Conservation (phyloP, 1,140 invertebrate genomes). For the Drosophila nigromelanica region DNA sequence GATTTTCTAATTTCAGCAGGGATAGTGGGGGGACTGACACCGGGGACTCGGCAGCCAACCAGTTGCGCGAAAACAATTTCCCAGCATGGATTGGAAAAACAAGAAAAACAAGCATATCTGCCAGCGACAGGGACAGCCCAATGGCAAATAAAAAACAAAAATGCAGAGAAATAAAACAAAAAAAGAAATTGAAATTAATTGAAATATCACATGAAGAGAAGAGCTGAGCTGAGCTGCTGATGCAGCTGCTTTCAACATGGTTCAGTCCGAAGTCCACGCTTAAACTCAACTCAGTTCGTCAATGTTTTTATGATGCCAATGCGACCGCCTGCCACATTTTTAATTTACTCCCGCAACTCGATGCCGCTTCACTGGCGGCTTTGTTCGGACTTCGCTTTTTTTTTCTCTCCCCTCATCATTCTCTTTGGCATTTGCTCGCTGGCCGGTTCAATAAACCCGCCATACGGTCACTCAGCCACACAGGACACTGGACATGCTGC, state of each 20-base stretch:
- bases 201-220: conserved; percentile 66
- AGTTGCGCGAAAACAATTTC: conserved; percentile 66
- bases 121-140: conserved; percentile 37
- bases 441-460: conserved; percentile 69
- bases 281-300: conserved; percentile 39
- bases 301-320: conserved; percentile 68
- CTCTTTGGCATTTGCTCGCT: conserved; percentile 15
- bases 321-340: conserved; percentile 66
- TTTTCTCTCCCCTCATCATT: not conserved
- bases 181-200: conserved; percentile 75
- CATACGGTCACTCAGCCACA: conserved; percentile 51
- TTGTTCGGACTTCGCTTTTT: conserved; percentile 21
- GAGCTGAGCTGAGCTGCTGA: conserved; percentile 1
- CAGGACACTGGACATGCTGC: conserved; percentile 3
- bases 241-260: conserved; percentile 6
- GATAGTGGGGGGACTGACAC: not conserved
- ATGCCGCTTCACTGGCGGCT: conserved; percentile 32
- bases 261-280: conserved; percentile 8
- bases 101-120: conserved; percentile 45
- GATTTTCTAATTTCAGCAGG: conserved; percentile 72
- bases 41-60: not conserved
- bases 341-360: conserved; percentile 64
- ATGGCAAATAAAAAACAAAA: not conserved
- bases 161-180: conserved; percentile 9
- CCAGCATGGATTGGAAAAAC: conserved; percentile 39